These are phyloP conservation scores for Noctua pronuba DNA, from an alignment of 2,888 invertebrate species.

Conservation along the genomic window DNA sequence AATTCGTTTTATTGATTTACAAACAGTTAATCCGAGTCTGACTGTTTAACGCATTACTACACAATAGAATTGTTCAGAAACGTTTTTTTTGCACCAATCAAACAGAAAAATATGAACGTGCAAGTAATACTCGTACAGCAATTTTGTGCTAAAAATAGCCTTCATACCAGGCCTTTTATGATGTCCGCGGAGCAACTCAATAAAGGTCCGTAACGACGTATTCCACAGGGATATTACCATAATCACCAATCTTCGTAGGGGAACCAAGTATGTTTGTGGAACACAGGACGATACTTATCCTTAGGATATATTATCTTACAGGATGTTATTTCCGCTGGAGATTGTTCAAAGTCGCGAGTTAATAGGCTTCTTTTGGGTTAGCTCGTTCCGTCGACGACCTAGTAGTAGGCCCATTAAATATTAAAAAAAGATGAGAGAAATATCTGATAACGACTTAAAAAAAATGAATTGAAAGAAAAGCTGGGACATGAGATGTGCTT, in stretches of 20 bases:
- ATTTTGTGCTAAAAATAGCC: conserved; percentile 18
- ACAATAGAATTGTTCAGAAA: not conserved
- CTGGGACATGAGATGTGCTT: no score
- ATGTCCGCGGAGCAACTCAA: conserved; percentile 46
- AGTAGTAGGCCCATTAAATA: no score
- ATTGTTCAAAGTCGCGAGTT: not conserved
- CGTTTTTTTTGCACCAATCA: not conserved
- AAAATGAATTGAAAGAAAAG: no score
- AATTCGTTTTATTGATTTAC: no score
- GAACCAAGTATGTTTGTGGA: conserved; percentile 29
- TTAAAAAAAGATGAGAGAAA: not conserved
- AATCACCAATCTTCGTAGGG: conserved; percentile 32
- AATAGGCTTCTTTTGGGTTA: no score
- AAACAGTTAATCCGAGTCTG: not conserved
- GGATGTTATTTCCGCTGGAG: conserved; percentile 15
- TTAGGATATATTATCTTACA: conserved; percentile 4
- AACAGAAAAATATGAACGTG: not conserved
- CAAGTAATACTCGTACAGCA: not conserved
- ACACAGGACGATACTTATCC: conserved; percentile 6
- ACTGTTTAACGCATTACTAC: not conserved
- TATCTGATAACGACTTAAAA: no score
- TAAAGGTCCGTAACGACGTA: conserved; percentile 43
- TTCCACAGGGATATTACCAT: conserved; percentile 34
- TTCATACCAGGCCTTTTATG: conserved; percentile 31
- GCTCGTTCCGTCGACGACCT: no score